Conservation (phyloP, 2,797 vertebrate genomes). For the Coccyzus lansbergi region DNA sequence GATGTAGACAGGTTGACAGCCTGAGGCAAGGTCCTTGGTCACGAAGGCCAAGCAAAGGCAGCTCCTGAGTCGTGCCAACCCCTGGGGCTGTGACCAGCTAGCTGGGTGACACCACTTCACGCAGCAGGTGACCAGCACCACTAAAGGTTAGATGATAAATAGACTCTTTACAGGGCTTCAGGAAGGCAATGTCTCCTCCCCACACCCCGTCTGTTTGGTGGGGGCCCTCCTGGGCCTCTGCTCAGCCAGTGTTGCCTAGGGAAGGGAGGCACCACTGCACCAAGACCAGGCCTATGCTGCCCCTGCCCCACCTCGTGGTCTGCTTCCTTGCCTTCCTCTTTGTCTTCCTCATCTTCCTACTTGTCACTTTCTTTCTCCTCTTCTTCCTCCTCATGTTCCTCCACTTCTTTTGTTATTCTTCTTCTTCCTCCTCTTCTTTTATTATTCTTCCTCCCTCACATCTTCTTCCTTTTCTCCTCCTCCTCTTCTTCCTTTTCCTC, state of each 20-base stretch:
- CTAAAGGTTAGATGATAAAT: too few relatives aligned
- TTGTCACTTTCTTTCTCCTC: too few relatives aligned
- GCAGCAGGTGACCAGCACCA: fast-evolving
- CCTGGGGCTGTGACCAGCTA: fast-evolving
- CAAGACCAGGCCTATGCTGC: not conserved
- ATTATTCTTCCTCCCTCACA: not conserved
- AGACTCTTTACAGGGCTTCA: too few relatives aligned
- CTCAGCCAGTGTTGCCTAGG: not conserved
- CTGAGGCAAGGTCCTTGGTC: not conserved
- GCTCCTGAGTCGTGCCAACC: not conserved
- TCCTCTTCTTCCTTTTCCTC: not conserved
- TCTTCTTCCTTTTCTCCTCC: not conserved
- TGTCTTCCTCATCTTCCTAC: not conserved
- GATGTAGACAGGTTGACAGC: not conserved
- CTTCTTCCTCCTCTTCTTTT: too few relatives aligned
- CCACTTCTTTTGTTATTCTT: too few relatives aligned
- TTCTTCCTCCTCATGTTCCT: not conserved
- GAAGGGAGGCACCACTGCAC: fast-evolving
- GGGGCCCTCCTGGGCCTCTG: fast-evolving
- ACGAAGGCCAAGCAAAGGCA: not conserved
- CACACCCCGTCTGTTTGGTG: fast-evolving
- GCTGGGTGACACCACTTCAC: not conserved
- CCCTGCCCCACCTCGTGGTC: not conserved
- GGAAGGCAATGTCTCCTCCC: not conserved
- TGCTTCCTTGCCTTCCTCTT: not conserved